Evolutionary conservation across 2,888 invertebrate genomes (phyloP).

Genomic region (Trissoscelio sp.): DNA sequence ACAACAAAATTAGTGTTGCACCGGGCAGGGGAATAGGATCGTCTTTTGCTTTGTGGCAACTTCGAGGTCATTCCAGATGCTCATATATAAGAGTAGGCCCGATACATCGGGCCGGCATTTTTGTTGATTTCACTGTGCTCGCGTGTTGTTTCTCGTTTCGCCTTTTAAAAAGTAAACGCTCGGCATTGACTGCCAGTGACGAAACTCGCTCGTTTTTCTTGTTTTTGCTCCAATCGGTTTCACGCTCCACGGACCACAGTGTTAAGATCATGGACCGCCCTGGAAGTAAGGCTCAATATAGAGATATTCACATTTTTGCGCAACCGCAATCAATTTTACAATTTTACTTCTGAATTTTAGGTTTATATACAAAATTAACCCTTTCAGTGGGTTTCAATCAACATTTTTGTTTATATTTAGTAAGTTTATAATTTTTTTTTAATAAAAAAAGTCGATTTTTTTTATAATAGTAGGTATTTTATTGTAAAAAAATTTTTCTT

Average conservation of each 20-base stretch:
- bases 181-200: conserved; percentile 37
- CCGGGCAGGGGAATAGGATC: conserved; percentile 48
- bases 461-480: too few species aligned
- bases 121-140: conserved; percentile 68
- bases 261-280: conserved; percentile 64
- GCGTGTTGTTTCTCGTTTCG: conserved; percentile 39
- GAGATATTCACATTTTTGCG: too few species aligned
- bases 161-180: conserved; percentile 30
- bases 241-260: conserved; percentile 21
- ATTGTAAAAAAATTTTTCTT: too few species aligned
- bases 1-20: conserved; percentile 42
- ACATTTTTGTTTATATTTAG: too few species aligned
- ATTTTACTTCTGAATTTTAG: too few species aligned
- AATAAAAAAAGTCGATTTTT: too few species aligned
- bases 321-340: too few species aligned
- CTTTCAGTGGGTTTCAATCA: too few species aligned
- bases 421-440: too few species aligned
- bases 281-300: conserved; percentile 57
- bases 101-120: conserved; percentile 68
- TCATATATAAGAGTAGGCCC: conserved; percentile 70
- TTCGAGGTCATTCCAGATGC: conserved; percentile 57
- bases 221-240: conserved; percentile 9
- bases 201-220: conserved; percentile 30
- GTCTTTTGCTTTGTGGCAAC: conserved; percentile 51
- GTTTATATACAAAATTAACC: too few species aligned